phyloP scores from a whole-genome alignment of 2,888 invertebrate genomes.

The Disparrhopalites patrizii region DNA sequence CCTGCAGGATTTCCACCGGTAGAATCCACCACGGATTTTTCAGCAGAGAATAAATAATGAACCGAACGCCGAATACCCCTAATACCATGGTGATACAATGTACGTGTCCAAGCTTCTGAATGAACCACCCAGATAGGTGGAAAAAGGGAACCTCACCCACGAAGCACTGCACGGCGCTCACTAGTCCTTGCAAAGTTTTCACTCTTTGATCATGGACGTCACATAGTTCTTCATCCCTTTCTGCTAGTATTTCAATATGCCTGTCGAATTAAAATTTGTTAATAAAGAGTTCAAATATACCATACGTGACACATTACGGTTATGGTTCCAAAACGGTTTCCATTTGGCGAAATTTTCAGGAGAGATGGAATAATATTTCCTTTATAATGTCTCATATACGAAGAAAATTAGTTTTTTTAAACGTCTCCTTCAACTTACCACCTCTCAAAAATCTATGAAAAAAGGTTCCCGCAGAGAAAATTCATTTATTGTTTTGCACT shows the following conservation, averaged over 20 bases:
- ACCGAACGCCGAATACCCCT: slow-evolving; percentile 72
- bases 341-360: no score
- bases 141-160: slow-evolving; percentile 82
- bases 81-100: slow-evolving; percentile 79
- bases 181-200: slow-evolving; percentile 71
- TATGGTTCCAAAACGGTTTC: no score
- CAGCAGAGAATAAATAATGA: slow-evolving; percentile 74
- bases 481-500: no score
- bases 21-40: slow-evolving; percentile 78
- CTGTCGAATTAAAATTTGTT: slow-evolving; percentile 48
- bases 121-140: slow-evolving; percentile 70
- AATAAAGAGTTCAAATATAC: no score
- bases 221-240: slow-evolving; percentile 52
- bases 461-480: no score
- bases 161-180: slow-evolving; percentile 73
- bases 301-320: no score
- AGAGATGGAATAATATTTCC: no score
- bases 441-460: no score
- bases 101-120: slow-evolving; percentile 74
- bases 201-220: slow-evolving; percentile 54
- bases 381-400: no score
- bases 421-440: no score
- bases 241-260: slow-evolving; percentile 69
- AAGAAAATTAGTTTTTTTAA: no score
- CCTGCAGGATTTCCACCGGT: slow-evolving; percentile 80